Evolutionary conservation across 2,888 invertebrate species (phyloP), one percentile per base, ranked within the genome.

Genomic region (Serrognathus titanus): DNA sequence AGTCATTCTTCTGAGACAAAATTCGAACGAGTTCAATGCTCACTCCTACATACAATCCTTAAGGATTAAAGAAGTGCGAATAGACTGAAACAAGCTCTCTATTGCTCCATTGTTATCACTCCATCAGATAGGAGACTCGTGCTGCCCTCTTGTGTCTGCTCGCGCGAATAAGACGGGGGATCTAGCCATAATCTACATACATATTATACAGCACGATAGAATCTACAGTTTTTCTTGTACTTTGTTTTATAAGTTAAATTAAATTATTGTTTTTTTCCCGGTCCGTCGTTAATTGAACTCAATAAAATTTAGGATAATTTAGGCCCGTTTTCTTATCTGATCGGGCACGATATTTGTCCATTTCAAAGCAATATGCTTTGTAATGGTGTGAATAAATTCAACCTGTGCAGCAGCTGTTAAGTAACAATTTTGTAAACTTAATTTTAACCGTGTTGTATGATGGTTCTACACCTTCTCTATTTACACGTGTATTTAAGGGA

Each of bases 321-420:
- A 48, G 53, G 55, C 51, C 58, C 48, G 55, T 60, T 55, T 55
- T 55, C 13, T 53, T 61, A 61, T 61, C 60, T 58, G 60, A 61
- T 61, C 53, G 43, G 36, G 56, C 60, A 61, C 58, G 60, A 58
- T 53, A 61, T 61, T 58, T 55, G 60, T 31, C 6, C 24, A 7
- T 31, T 31, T 31, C 24, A 7, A 31, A 31, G 7, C 24, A 3
- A 31, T 6, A 31, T 31, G 24, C 24, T 31, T 31, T 6, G 24
- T 31, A 31, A 31, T 31, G 24, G 24, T 31, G 24, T 31, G 24
- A 31, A 31, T 24, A 24, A 3, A 39, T 39, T 39, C 39, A 39
- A 12, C 11, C 39, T 39, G 39, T 39, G 39, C 24, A 31, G 24
- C 24, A 24, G 24, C 2, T 24, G 24, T 24, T 24, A 24, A 24